Conservation (phyloP, 53 echinoderm and acorn worm genomes). For the Actinopyga echinites region DNA sequence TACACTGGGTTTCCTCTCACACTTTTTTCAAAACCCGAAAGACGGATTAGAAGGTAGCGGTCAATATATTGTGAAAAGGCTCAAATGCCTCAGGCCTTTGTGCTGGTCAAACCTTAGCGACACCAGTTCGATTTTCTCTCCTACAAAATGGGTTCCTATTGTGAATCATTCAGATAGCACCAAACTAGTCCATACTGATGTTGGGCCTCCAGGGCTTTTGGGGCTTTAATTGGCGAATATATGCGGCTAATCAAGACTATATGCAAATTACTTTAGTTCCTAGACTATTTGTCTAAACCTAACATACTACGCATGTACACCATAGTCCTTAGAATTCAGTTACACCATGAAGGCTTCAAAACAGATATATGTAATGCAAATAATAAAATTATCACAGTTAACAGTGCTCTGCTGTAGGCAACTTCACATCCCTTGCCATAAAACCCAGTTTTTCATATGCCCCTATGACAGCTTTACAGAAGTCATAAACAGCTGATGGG, state of each 20-base stretch:
- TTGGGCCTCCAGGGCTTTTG: neutral
- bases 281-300: neutral
- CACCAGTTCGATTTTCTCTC: slow-evolving; percentile 30
- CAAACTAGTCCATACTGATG: slow-evolving; percentile 21
- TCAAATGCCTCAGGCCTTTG: slow-evolving; percentile 23
- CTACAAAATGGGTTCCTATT: neutral
- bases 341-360: too few relatives aligned
- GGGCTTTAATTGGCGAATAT: neutral
- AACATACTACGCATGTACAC: neutral
- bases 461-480: too few relatives aligned
- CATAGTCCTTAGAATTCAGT: too few relatives aligned
- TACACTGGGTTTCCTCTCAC: neutral
- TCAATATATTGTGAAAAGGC: slow-evolving; percentile 27
- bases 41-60: slow-evolving; percentile 4
- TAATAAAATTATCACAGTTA: too few relatives aligned
- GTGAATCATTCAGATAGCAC: neutral
- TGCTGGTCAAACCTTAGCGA: slow-evolving; percentile 32
- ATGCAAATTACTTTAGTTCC: neutral
- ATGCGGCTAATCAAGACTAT: neutral
- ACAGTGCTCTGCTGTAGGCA: too few relatives aligned
- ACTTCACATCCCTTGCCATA: too few relatives aligned
- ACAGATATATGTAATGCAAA: too few relatives aligned
- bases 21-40: neutral
- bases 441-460: too few relatives aligned
- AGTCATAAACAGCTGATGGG: too few relatives aligned